Evolutionary conservation across 2,888 invertebrate genomes (phyloP), one percentile per base, ranked within the genome.

Genomic region (Dermolepida albohirtum): DNA sequence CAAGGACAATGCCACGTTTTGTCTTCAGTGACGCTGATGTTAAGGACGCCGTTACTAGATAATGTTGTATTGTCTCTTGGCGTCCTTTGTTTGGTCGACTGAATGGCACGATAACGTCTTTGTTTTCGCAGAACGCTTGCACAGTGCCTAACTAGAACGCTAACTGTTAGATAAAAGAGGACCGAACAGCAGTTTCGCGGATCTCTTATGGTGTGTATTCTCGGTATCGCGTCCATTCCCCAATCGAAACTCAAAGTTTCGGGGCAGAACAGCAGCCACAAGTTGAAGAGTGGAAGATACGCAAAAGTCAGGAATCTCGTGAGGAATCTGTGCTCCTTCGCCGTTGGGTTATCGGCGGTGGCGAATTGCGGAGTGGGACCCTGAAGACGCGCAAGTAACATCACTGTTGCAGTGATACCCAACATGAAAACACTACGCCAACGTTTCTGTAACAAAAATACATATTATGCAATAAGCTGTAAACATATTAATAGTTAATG

Each of bases 211-310:
- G 90, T 88, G 54, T 90, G 90, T 75, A 98, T 89, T 70, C 94
- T 88, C 7, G 97, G 96, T 77, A 98, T 90, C 1, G 98, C 92
- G 77, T 97, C 96, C 98, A 98, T 98, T 27, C 97, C 97, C 98
- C 98, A 98, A 84, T 98, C 98, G 85, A 97, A 98, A 83, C 97
- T 97, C 65, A 98, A 87, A 74, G 91, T 90, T 75, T 89, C 89
- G 5, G 98, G 98, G 82, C 91, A 95, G 44, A 97, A 82, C 70
- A 98, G 86, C 78, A 98, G 89, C 82, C 90, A 89, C 78, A 96
- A 91, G 84, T 98, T 97, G 80, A 95, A 92, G 50, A 93, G 92
- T 44, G 98, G 97, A 75, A 98, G 89, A 82, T 96, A 96, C 73
- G 92, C 86, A 84, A 97, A 98, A 62, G 98, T 98, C 78, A 96